Evolutionary conservation across 2,888 invertebrate genomes (phyloP).

Genomic region (Idaea aversata): DNA sequence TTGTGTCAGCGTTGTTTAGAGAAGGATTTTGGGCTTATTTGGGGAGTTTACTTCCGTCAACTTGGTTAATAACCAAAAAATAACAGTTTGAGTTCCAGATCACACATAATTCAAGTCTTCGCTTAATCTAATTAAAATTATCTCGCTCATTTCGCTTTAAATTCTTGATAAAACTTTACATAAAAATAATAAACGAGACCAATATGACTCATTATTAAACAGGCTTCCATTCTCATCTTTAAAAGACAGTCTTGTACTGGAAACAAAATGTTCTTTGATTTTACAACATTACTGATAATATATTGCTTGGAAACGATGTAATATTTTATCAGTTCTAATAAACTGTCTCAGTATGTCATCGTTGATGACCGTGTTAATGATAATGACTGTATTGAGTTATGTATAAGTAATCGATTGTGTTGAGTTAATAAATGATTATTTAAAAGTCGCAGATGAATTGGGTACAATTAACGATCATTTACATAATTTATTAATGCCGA

Average conservation of each 20-base stretch:
- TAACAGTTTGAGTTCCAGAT: neutral
- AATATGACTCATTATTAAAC: slow-evolving; percentile 27
- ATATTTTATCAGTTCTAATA: slow-evolving; percentile 1
- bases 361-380: slow-evolving; percentile 6
- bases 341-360: slow-evolving; percentile 7
- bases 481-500: neutral
- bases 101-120: neutral
- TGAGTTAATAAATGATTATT: slow-evolving; percentile 5
- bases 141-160: neutral
- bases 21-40: slow-evolving; percentile 13
- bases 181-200: neutral
- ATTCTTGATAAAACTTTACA: neutral
- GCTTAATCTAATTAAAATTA: neutral
- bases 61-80: neutral
- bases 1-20: slow-evolving; percentile 21
- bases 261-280: slow-evolving; percentile 23
- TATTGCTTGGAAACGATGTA: slow-evolving; percentile 7
- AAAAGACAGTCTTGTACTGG: slow-evolving; percentile 29
- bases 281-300: slow-evolving; percentile 8
- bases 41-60: slow-evolving; percentile 5
- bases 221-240: slow-evolving; percentile 30
- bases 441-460: neutral
- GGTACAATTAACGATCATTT: neutral
- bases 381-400: slow-evolving; percentile 7
- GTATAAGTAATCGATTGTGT: slow-evolving; percentile 4